Conservation (phyloP, 2,113 vertebrate genomes). For the Sterna hirundo region DNA sequence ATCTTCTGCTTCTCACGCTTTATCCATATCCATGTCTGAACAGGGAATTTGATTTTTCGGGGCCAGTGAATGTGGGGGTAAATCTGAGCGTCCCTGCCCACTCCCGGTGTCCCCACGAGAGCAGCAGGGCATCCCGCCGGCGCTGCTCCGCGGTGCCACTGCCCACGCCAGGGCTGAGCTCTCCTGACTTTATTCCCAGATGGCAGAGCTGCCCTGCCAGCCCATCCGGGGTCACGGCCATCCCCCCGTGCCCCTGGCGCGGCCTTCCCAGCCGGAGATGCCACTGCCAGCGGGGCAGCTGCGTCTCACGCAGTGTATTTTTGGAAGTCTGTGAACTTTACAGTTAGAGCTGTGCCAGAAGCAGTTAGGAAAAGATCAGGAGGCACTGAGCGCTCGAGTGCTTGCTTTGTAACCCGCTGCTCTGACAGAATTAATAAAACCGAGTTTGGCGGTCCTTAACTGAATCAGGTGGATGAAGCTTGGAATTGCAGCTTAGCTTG, state of each 20-base stretch:
- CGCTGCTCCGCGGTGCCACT: neutral
- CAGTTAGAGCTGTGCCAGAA: constrained; percentile 14
- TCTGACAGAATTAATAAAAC: neutral
- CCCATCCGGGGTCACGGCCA: rapidly evolving
- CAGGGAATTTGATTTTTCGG: neutral
- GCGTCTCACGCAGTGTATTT: neutral
- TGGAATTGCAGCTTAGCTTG: neutral
- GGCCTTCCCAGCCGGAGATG: neutral
- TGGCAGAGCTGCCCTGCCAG: neutral
- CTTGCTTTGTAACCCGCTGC: neutral
- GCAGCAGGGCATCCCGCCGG: rapidly evolving
- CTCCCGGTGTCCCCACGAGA: rapidly evolving
- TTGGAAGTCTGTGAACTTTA: constrained; percentile 33
- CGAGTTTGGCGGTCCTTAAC: neutral
- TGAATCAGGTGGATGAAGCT: neutral
- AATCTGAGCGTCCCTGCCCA: neutral
- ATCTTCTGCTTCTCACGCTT: neutral
- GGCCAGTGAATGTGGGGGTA: neutral
- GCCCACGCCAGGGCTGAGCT: neutral
- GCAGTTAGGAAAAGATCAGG: constrained; percentile 12
- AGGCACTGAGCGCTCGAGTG: neutral
- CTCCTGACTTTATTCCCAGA: neutral
- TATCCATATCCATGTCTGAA: rapidly evolving
- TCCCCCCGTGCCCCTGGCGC: rapidly evolving
- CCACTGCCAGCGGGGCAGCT: neutral